These are phyloP conservation scores for Drosophila yakuba DNA, from an alignment of 1,140 invertebrate species.

Conservation along the genomic window DNA sequence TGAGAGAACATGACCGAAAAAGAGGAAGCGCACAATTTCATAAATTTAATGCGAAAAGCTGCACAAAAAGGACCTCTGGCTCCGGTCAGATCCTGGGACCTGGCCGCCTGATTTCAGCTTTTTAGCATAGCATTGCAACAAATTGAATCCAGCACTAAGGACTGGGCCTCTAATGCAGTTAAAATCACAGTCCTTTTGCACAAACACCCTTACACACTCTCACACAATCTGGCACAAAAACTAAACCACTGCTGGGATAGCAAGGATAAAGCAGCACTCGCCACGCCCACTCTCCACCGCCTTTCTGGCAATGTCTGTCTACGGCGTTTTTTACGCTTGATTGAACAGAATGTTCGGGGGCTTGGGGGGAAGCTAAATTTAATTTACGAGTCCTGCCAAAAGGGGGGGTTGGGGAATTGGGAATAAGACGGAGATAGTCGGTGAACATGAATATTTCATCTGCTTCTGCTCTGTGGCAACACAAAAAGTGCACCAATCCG, in stretches of 20 bases:
- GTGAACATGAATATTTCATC: constrained; percentile 76
- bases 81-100: constrained; percentile 12
- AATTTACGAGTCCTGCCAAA: constrained; percentile 67
- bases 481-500: constrained; percentile 54
- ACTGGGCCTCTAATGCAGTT: constrained; percentile 82
- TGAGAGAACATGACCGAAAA: constrained; percentile 66
- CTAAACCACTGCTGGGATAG: constrained; percentile 45
- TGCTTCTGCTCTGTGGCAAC: constrained; percentile 48
- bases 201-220: constrained; percentile 24
- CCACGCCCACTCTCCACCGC: background rate
- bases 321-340: constrained; percentile 79
- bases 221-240: constrained; percentile 23
- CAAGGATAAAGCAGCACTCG: constrained; percentile 38
- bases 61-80: constrained; percentile 51
- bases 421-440: constrained; percentile 23
- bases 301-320: constrained; percentile 41
- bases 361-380: constrained; percentile 68
- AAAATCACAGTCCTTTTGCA: constrained; percentile 75
- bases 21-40: constrained; percentile 76
- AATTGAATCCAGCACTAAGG: constrained; percentile 70
- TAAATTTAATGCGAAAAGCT: constrained; percentile 78
- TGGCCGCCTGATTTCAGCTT: constrained; percentile 69
- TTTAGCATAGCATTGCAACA: constrained; percentile 80
- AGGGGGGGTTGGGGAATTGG: constrained; percentile 21
- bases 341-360: constrained; percentile 70